Evolutionary conservation across 2,113 vertebrate species (phyloP).

Genomic region (Crotalus viridis): DNA sequence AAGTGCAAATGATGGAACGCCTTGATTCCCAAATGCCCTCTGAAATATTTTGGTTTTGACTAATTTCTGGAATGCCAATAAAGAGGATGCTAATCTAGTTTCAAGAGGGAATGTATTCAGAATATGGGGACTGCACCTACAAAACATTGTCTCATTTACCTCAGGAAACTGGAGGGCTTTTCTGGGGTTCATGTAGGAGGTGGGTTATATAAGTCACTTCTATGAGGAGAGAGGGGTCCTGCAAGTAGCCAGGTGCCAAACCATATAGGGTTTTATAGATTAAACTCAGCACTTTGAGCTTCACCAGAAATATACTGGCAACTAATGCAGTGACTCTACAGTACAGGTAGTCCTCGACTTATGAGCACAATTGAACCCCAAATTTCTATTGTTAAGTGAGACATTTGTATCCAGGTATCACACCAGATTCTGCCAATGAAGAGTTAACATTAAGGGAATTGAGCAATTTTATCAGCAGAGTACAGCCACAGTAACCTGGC

Average conservation of each 20-base stretch:
- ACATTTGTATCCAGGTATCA: too few species aligned
- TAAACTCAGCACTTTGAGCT: neutral
- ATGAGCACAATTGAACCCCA: too few species aligned
- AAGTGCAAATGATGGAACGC: neutral
- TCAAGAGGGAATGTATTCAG: neutral
- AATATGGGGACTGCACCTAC: neutral
- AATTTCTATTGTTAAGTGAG: too few species aligned
- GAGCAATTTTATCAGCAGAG: neutral
- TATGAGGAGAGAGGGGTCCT: neutral
- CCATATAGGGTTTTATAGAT: neutral
- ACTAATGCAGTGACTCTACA: neutral
- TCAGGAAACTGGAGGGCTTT: neutral
- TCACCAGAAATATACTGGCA: neutral
- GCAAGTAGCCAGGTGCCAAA: neutral
- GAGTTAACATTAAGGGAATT: neutral
- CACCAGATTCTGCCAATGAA: neutral
- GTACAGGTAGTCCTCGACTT: neutral
- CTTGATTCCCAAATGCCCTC: neutral
- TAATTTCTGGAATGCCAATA: neutral
- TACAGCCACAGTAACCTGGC: neutral
- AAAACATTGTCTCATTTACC: neutral
- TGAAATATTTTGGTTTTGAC: neutral
- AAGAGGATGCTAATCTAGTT: neutral
- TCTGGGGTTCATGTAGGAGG: neutral
- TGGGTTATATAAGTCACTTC: neutral